Evolutionary conservation across 2,888 invertebrate species (phyloP).

Genomic region (Agapostemon virescens): DNA sequence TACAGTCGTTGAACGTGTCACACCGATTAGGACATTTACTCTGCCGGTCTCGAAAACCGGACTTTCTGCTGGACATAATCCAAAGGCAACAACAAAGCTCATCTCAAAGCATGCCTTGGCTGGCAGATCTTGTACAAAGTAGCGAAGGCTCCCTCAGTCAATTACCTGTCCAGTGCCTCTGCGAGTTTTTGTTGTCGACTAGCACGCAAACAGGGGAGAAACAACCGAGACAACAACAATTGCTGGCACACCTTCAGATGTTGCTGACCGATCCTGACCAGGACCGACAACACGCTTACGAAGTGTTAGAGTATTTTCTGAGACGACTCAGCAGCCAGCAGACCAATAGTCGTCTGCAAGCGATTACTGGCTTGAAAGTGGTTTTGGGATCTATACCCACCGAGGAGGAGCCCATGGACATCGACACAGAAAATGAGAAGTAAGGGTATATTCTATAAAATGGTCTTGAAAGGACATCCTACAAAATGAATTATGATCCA

Average conservation of each 20-base stretch:
- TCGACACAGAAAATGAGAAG: conserved; percentile 77
- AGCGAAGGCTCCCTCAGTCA: conserved; percentile 93
- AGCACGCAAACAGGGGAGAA: conserved; percentile 85
- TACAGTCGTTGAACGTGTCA: conserved; percentile 88
- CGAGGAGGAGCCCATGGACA: conserved; percentile 80
- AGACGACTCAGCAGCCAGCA: conserved; percentile 91
- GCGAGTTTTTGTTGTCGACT: conserved; percentile 93
- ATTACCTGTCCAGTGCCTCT: conserved; percentile 97
- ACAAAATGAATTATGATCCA: too few relatives aligned
- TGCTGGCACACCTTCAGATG: conserved; percentile 85
- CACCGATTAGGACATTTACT: conserved; percentile 93
- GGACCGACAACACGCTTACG: conserved; percentile 86
- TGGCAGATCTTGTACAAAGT: conserved; percentile 95
- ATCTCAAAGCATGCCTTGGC: conserved; percentile 97
- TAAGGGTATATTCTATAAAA: conserved; percentile 28
- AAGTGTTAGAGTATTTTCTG: conserved; percentile 94
- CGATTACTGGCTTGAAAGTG: conserved; percentile 88
- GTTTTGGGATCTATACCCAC: conserved; percentile 83
- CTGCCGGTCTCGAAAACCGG: conserved; percentile 93
- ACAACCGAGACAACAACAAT: conserved; percentile 89
- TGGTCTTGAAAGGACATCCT: too few relatives aligned
- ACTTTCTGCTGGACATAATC: conserved; percentile 95
- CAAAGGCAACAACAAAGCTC: conserved; percentile 90
- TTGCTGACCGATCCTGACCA: conserved; percentile 82
- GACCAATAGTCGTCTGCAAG: conserved; percentile 88